These are phyloP conservation scores for Cyrtodaria siliqua DNA, from an alignment of 2,888 invertebrate species.

Conservation along the genomic window DNA sequence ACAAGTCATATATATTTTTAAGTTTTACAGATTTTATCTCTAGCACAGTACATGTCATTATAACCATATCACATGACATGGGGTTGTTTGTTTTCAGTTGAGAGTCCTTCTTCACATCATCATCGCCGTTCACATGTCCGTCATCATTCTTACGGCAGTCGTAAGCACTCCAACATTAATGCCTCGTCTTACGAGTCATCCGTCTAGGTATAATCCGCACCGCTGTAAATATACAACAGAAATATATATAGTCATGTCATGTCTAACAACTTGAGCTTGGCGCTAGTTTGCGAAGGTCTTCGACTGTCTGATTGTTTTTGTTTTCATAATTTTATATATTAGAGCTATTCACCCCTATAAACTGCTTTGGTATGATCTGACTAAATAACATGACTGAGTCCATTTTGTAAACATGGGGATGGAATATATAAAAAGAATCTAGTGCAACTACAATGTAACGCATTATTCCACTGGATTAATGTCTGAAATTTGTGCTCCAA, in stretches of 20 bases:
- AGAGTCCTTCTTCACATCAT: slow-evolving; percentile 45
- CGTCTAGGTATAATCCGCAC: slow-evolving; percentile 71
- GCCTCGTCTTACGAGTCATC: slow-evolving; percentile 74
- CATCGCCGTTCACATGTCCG: slow-evolving; percentile 38
- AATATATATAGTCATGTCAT: background rate
- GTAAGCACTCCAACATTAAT: slow-evolving; percentile 66
- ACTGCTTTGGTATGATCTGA: too few species aligned
- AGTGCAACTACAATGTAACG: too few species aligned
- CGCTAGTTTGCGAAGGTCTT: background rate
- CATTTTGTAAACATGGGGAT: too few species aligned
- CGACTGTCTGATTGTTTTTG: too few species aligned
- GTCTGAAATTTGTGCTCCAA: too few species aligned
- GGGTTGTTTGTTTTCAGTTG: slow-evolving; percentile 59
- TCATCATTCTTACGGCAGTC: slow-evolving; percentile 58
- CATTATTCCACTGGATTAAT: too few species aligned
- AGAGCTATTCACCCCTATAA: too few species aligned
- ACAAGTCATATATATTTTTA: background rate
- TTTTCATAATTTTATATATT: too few species aligned
- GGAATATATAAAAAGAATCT: too few species aligned
- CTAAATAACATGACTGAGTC: too few species aligned
- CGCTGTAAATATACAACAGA: background rate
- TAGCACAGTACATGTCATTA: background rate
- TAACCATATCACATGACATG: background rate
- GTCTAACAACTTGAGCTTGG: slow-evolving; percentile 1
- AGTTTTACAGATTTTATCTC: background rate